phyloP scores from a whole-genome alignment of 1,140 invertebrate species.

The Trachymyrmex septentrionalis region DNA sequence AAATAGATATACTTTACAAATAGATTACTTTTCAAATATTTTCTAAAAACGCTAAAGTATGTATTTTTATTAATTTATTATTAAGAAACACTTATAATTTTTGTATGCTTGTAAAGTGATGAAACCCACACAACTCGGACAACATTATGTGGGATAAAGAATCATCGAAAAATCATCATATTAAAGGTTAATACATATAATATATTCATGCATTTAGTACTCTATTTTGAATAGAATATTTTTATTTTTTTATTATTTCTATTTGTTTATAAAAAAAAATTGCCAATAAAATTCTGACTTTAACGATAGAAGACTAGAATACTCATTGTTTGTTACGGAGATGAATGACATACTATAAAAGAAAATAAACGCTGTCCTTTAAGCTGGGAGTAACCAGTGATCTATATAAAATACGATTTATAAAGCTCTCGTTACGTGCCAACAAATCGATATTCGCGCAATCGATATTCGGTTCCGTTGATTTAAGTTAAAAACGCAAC shows the following conservation, averaged over 20 bases:
- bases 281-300: constrained; percentile 1
- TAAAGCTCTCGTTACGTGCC: constrained; percentile 14
- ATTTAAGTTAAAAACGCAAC: constrained; percentile 30
- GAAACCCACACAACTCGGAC: no score
- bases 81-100: no score
- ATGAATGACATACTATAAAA: background rate
- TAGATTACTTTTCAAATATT: no score
- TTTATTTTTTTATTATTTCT: background rate
- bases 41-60: no score
- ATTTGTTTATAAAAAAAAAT: background rate
- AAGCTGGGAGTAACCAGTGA: background rate
- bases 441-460: constrained; percentile 25
- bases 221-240: background rate
- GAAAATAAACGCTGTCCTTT: background rate
- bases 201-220: background rate
- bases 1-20: no score
- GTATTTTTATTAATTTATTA: no score
- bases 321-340: background rate
- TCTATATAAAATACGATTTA: constrained; percentile 37
- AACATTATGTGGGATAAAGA: no score
- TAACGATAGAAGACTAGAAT: background rate
- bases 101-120: no score
- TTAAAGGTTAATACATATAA: background rate
- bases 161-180: background rate
- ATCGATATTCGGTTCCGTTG: background rate